Evolutionary conservation across 2,888 invertebrate species (phyloP).

Genomic region (Microchrysa polita): DNA sequence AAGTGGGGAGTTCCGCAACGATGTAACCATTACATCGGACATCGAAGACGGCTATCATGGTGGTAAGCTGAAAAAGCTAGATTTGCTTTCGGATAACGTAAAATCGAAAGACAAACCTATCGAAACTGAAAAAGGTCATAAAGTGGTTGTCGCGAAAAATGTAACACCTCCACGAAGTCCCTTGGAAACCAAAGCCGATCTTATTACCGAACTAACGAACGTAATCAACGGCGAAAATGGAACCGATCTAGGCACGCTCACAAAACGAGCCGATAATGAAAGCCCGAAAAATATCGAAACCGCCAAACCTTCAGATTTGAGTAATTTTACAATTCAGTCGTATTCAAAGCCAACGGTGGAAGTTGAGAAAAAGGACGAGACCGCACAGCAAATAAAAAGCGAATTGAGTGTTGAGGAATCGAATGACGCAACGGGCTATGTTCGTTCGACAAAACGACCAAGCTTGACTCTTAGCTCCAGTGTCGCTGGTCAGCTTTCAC

Average conservation of each 20-base stretch:
- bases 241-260: slow-evolving; percentile 57
- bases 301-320: slow-evolving; percentile 58
- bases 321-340: slow-evolving; percentile 59
- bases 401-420: neutral
- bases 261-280: slow-evolving; percentile 52
- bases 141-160: neutral
- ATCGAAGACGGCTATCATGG: slow-evolving; percentile 55
- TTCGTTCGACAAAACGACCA: slow-evolving; percentile 50
- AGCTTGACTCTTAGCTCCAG: slow-evolving; percentile 51
- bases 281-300: slow-evolving; percentile 55
- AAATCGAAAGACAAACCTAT: neutral
- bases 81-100: slow-evolving; percentile 2
- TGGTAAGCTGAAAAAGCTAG: slow-evolving; percentile 40
- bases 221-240: slow-evolving; percentile 58
- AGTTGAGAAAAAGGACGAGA: neutral
- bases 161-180: slow-evolving; percentile 1
- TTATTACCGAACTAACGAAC: slow-evolving; percentile 58
- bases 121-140: neutral
- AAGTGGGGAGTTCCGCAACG: slow-evolving; percentile 19
- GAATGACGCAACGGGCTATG: slow-evolving; percentile 54
- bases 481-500: slow-evolving; percentile 39
- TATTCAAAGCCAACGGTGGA: slow-evolving; percentile 32
- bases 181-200: slow-evolving; percentile 51
- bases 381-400: neutral
- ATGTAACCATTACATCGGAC: slow-evolving; percentile 52